phyloP scores from a whole-genome alignment of 2,888 invertebrate species.

The Volucella bombylans region DNA sequence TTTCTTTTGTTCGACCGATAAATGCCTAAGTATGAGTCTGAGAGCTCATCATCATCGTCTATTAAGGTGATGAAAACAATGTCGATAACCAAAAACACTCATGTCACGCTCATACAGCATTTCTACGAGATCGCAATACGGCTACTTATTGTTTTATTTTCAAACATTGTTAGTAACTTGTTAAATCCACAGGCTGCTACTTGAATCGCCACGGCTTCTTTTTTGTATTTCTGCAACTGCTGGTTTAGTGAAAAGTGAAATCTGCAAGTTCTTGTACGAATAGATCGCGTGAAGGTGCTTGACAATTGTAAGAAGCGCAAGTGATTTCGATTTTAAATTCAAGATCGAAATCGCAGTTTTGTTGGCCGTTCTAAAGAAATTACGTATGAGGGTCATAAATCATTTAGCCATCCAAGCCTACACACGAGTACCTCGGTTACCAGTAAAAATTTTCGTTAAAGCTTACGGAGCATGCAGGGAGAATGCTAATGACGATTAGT shows the following conservation, averaged over 20 bases:
- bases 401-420: background rate
- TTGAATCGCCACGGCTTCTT: background rate
- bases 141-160: conserved; percentile 31
- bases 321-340: background rate
- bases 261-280: conserved; percentile 8
- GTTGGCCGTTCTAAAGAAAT: background rate
- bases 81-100: conserved; percentile 24
- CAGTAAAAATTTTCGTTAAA: background rate
- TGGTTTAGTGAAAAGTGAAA: conserved; percentile 9
- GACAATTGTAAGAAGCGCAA: conserved; percentile 2
- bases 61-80: conserved; percentile 29
- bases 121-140: conserved; percentile 8
- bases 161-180: conserved; percentile 23
- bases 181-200: conserved; percentile 19
- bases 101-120: conserved; percentile 24
- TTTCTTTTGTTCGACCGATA: conserved; percentile 29
- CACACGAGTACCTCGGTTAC: background rate
- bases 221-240: background rate
- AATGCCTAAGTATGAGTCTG: conserved; percentile 15
- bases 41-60: conserved; percentile 19
- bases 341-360: background rate
- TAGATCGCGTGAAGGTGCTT: conserved; percentile 9
- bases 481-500: conserved; percentile 7
- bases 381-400: conserved; percentile 14
- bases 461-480: background rate